Percentiles rank a stretch among this genome's conserved stretches.
Conservation (phyloP, 2,113 vertebrate species). For the Epinephelus moara region DNA sequence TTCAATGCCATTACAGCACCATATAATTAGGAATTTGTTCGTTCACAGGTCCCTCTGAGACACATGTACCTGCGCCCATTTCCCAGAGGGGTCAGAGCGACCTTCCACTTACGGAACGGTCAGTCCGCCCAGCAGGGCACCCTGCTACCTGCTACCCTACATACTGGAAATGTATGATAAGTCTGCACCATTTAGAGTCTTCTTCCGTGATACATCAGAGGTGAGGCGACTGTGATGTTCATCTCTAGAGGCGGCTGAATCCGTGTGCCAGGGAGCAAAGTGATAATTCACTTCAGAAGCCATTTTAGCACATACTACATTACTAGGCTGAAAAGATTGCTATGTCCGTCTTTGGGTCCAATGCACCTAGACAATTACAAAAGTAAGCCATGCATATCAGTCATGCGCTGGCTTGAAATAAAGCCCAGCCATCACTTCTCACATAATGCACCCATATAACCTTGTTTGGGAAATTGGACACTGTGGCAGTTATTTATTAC, state of each 20-base stretch:
- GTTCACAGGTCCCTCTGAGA: slow-evolving; percentile 53
- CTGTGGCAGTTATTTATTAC: slow-evolving; percentile 68
- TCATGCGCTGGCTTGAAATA: slow-evolving; percentile 80
- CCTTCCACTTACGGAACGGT: slow-evolving; percentile 62
- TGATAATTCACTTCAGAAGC: slow-evolving; percentile 85
- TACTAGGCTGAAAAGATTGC: slow-evolving; percentile 81
- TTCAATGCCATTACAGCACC: slow-evolving; percentile 51
- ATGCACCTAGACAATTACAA: slow-evolving; percentile 87
- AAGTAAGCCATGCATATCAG: slow-evolving; percentile 88
- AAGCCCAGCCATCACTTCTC: slow-evolving; percentile 71
- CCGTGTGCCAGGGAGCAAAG: slow-evolving; percentile 71
- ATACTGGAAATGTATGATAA: slow-evolving; percentile 23
- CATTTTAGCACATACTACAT: slow-evolving; percentile 83
- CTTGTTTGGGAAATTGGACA: slow-evolving; percentile 74
- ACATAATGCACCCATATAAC: slow-evolving; percentile 67
- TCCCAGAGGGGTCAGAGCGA: slow-evolving; percentile 48
- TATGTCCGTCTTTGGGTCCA: slow-evolving; percentile 85
- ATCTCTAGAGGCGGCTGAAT: slow-evolving; percentile 68
- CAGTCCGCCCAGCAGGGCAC: slow-evolving; percentile 30
- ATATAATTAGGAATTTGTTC: slow-evolving; percentile 59
- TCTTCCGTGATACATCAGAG: slow-evolving; percentile 45
- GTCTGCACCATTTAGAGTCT: slow-evolving; percentile 51
- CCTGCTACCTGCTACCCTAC: slow-evolving; percentile 37
- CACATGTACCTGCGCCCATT: slow-evolving; percentile 41
- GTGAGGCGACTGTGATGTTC: slow-evolving; percentile 60